Evolutionary conservation across 2,888 invertebrate species (phyloP).

Genomic region (Mechanitis messenoides): DNA sequence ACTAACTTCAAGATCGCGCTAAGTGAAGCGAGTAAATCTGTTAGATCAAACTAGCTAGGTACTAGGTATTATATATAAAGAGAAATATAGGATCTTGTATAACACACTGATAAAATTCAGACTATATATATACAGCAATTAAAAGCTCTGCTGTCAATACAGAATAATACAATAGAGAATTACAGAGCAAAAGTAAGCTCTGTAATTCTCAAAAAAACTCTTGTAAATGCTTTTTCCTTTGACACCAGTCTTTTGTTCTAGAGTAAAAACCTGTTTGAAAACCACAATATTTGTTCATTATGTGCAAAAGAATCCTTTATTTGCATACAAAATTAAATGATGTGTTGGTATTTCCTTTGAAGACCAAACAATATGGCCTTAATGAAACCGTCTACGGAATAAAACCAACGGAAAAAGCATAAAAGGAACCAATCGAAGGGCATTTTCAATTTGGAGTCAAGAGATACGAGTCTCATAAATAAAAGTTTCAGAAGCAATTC

Average conservation of each 20-base stretch:
- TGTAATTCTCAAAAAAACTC: constrained; percentile 2
- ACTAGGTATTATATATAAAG: too few species aligned
- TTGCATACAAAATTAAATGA: constrained; percentile 18
- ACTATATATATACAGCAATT: neutral
- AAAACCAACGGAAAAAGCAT: constrained; percentile 24
- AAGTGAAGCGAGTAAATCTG: constrained; percentile 1
- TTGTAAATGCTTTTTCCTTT: constrained; percentile 8
- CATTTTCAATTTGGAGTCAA: constrained; percentile 38
- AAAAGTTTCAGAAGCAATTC: constrained; percentile 43
- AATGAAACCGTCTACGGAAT: constrained; percentile 45
- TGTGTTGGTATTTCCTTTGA: constrained; percentile 22
- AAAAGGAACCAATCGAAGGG: constrained; percentile 40
- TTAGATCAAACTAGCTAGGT: neutral
- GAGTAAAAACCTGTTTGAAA: constrained; percentile 8
- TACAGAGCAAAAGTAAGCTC: too few species aligned
- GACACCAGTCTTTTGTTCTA: constrained; percentile 7
- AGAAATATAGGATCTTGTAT: too few species aligned
- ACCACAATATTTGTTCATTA: constrained; percentile 12
- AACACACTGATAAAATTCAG: too few species aligned
- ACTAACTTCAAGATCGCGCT: constrained; percentile 5
- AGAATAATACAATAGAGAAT: too few species aligned
- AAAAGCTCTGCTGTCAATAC: constrained; percentile 2
- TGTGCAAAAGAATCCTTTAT: constrained; percentile 3
- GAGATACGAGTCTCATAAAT: constrained; percentile 42
- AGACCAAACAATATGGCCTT: constrained; percentile 40